These are phyloP conservation scores for Palythoa heliodiscus DNA, from an alignment of 92 coral and sea anemone genomes.

Conservation along the genomic window DNA sequence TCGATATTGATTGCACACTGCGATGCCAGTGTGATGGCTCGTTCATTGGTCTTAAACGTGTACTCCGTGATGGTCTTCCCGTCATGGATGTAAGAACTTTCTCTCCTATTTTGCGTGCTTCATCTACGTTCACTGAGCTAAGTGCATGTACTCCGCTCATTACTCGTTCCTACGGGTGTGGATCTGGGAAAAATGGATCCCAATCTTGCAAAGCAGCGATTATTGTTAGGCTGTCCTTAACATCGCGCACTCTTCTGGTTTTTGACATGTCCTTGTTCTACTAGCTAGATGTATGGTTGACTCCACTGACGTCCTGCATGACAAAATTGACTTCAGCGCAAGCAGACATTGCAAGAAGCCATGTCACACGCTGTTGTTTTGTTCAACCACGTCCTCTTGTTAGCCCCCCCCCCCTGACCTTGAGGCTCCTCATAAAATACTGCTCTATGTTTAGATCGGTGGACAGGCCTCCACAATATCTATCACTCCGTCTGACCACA, in stretches of 20 bases:
- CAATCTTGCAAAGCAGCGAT: not conserved
- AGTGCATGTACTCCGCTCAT: slow-evolving; percentile 21
- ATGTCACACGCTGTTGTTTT: too few relatives aligned
- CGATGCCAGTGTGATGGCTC: not conserved
- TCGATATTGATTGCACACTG: slow-evolving; percentile 16
- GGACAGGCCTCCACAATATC: slow-evolving; percentile 58
- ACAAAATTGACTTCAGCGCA: not conserved
- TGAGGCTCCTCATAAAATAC: not conserved
- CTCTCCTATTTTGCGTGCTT: not conserved
- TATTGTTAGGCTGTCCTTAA: slow-evolving; percentile 30
- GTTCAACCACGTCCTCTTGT: too few relatives aligned
- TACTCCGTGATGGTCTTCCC: not conserved
- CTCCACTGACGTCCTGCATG: too few relatives aligned
- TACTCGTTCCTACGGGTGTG: slow-evolving; percentile 24
- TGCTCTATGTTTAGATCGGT: slow-evolving; percentile 55
- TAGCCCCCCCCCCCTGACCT: too few relatives aligned
- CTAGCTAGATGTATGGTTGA: not conserved
- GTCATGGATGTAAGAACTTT: not conserved
- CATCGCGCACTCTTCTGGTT: slow-evolving; percentile 28
- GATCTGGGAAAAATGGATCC: slow-evolving; percentile 19
- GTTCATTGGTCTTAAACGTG: not conserved
- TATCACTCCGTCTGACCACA: slow-evolving; percentile 1
- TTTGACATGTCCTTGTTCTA: slow-evolving; percentile 38
- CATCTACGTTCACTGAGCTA: slow-evolving; percentile 6
- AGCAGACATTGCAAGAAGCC: slow-evolving; percentile 44